Percentiles rank a stretch among this genome's conserved stretches.
These are phyloP conservation scores for Cricetomys ansorgei DNA, from an alignment of 2,113 vertebrate genomes.

Conservation along the genomic window DNA sequence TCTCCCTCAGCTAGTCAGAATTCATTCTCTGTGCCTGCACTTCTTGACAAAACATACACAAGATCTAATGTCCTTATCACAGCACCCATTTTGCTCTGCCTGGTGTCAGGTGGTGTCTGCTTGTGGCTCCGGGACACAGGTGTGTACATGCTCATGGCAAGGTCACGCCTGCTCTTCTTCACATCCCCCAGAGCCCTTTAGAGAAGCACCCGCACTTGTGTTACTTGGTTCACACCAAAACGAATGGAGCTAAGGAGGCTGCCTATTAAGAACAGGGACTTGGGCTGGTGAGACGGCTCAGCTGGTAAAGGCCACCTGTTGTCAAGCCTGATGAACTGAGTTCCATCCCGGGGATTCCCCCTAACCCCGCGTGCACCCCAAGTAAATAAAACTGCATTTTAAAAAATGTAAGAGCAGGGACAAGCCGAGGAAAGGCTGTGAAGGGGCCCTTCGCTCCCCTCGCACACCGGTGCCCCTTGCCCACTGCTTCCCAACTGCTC, in stretches of 20 bases:
- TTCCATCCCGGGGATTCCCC: background rate
- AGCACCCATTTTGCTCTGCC: background rate
- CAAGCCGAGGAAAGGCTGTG: background rate
- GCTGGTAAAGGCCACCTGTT: background rate
- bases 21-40: background rate
- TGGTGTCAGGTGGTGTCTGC: background rate
- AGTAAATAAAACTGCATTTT: background rate
- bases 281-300: background rate
- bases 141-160: background rate
- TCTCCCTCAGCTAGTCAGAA: constrained; percentile 37
- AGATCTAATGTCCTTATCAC: background rate
- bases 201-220: background rate
- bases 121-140: background rate
- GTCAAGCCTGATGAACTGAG: background rate
- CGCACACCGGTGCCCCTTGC: background rate
- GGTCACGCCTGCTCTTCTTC: background rate
- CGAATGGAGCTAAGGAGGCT: background rate
- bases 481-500: background rate
- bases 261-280: background rate
- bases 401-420: background rate
- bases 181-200: background rate
- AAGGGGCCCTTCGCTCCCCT: background rate
- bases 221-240: background rate
- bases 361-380: background rate
- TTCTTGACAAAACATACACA: background rate